Percentiles rank a stretch among this genome's conserved stretches.
These are phyloP conservation scores for Lycorma delicatula DNA, from an alignment of 1,140 invertebrate genomes.

Conservation along the genomic window DNA sequence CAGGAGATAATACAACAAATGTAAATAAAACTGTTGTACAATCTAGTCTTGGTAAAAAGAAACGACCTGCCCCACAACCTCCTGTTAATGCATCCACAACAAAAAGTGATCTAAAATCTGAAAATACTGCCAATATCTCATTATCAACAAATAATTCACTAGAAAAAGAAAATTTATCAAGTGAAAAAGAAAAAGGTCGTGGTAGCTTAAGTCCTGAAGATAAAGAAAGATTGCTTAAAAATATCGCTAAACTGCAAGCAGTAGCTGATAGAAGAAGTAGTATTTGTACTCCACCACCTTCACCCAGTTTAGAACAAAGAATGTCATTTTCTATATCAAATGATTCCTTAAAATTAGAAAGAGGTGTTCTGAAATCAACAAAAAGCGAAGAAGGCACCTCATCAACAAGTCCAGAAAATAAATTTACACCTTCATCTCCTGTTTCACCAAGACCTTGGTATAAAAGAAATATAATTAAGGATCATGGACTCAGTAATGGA, in stretches of 20 bases:
- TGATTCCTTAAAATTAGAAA: conserved; percentile 42
- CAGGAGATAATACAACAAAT: not conserved
- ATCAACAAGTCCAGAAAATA: not conserved
- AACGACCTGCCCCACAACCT: conserved; percentile 50
- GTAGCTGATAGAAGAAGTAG: conserved; percentile 20
- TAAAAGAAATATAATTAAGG: conserved; percentile 40
- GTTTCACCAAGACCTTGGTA: conserved; percentile 55
- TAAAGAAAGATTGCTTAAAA: conserved; percentile 22
- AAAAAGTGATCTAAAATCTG: no score
- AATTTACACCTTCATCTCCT: conserved; percentile 28
- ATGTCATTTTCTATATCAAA: conserved; percentile 31
- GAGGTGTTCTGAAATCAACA: conserved; percentile 37
- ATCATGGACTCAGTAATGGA: conserved; percentile 4
- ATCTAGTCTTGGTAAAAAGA: conserved; percentile 44
- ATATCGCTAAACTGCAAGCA: conserved; percentile 25
- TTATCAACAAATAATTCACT: not conserved
- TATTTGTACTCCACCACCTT: conserved; percentile 8
- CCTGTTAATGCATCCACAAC: conserved; percentile 34
- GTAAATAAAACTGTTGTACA: conserved; percentile 1
- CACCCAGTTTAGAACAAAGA: conserved; percentile 2
- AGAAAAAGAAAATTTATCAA: conserved; percentile 8
- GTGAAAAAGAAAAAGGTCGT: conserved; percentile 3
- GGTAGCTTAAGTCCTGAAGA: conserved; percentile 22
- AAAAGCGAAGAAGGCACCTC: conserved; percentile 18
- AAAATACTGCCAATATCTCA: no score